A percentile compares a stretch with the other conserved stretches of the same genome.
These are phyloP conservation scores for Caenorhabditis inopinata DNA, from an alignment of 1,140 invertebrate genomes.

Conservation along the genomic window DNA sequence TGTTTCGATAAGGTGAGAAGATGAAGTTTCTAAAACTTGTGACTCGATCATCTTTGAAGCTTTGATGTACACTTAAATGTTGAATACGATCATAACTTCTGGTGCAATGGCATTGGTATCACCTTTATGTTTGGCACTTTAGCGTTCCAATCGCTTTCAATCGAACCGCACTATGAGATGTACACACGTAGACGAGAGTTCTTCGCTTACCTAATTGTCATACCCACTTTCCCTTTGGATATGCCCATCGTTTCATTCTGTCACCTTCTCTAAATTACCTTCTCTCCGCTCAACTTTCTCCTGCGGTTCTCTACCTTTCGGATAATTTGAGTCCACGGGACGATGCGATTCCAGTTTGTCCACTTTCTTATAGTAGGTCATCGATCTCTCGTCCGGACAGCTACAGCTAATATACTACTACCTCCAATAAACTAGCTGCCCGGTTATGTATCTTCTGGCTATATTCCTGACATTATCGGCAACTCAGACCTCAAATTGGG, in stretches of 20 bases:
- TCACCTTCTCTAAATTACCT: constrained; percentile 19
- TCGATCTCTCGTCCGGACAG: not conserved
- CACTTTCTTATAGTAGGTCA: constrained; percentile 34
- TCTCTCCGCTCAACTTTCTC: not conserved
- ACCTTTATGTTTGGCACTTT: no score
- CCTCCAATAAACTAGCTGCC: not conserved
- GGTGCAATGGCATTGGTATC: no score
- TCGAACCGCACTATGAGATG: no score
- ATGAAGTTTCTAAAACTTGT: no score
- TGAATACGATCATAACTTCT: no score
- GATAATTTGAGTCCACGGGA: constrained; percentile 1
- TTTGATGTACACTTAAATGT: no score
- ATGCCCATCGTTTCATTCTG: not conserved
- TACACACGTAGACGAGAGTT: not conserved
- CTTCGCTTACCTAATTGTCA: constrained; percentile 9
- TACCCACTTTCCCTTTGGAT: not conserved
- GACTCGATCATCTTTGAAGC: no score
- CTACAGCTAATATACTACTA: not conserved
- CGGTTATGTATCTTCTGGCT: not conserved
- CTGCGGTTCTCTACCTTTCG: not conserved
- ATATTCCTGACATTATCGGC: no score
- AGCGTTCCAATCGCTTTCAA: no score
- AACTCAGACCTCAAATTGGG: not conserved
- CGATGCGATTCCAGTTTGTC: constrained; percentile 28
- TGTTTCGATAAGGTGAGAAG: no score